Evolutionary conservation across 2,113 vertebrate species (phyloP), one percentile per base, ranked within the genome.

Genomic region (Ascaphus truei): DNA sequence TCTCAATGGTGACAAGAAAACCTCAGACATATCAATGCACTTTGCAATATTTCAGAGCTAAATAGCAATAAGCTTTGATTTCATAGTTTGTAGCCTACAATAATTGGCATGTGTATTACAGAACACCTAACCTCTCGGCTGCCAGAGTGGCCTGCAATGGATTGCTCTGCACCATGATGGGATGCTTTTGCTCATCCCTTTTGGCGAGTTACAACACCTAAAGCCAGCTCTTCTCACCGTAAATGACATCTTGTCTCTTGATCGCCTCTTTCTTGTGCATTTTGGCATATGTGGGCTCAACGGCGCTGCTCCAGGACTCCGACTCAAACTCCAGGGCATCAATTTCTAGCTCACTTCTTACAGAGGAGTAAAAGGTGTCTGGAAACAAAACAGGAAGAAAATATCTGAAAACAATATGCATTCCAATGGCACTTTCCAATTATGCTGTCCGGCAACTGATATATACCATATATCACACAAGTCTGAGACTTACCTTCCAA

Each of bases 241-340:
- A 98, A 48, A 98, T 93, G 23, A 98, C 93, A 64, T 98, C 97
- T 76, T 99, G 97, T 63, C 94, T 91, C 75, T 98, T 98, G 13
- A 89, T 74, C 8, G 78, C 75, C 0, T 95, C 93, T 77, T 86
- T 94, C 48, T 84, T 87, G 56, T 94, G 92, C 22, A 80, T 91
- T 77, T 92, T 96, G 15, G 85, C 80, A 11, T 90, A 95, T 1
- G 79, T 45, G 1, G 89, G 84, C 4, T 98, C 96, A 63, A 99
- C 94, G 0, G 92, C 88, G 65, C 91, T 81, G 75, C 95, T 98
- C 96, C 96, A 99, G 5, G 97, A 97, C 80, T 95, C 94, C 0
- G 86, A 91, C 76, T 96, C 95, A 30, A 98, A 89, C 65, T 96
- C 94, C 58, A 92, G 94, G 29, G 92, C 82, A 4, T 98, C 94